phyloP scores from a whole-genome alignment of 2,888 invertebrate species.

The Drosophila cognata region DNA sequence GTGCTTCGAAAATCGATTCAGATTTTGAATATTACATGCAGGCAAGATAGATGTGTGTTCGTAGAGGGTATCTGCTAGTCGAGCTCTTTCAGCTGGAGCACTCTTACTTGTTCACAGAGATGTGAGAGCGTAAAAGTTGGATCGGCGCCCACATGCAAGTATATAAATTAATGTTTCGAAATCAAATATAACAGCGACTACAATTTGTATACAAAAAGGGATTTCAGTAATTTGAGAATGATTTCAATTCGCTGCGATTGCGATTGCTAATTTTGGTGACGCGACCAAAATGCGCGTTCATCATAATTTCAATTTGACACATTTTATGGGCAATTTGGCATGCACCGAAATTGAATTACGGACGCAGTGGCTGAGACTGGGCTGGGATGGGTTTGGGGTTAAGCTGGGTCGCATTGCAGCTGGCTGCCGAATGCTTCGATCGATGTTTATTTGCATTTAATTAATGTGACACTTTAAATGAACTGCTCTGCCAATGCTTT shows the following conservation, averaged over 20 bases:
- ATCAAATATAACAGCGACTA: background rate
- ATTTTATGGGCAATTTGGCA: conserved; percentile 59
- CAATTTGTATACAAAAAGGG: background rate
- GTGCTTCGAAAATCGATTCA: background rate
- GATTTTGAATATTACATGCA: background rate
- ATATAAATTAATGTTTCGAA: background rate
- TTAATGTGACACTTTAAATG: conserved; percentile 76
- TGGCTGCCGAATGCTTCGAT: conserved; percentile 5
- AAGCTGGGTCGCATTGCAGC: background rate
- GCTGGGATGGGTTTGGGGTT: background rate
- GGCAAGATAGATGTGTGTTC: too few relatives aligned
- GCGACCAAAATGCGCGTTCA: conserved; percentile 35
- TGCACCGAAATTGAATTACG: conserved; percentile 49
- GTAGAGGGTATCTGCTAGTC: background rate
- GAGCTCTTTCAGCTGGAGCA: background rate
- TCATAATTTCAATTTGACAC: conserved; percentile 62
- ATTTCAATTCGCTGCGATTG: conserved; percentile 24
- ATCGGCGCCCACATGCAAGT: background rate
- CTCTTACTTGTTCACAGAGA: background rate
- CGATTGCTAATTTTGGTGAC: conserved; percentile 25
- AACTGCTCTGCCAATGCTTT: conserved; percentile 48
- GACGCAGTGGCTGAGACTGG: background rate
- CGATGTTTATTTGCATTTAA: conserved; percentile 76
- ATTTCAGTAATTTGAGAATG: conserved; percentile 1
- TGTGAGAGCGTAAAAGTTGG: background rate